Conservation (phyloP, 2,113 vertebrate genomes). For the Chaenocephalus aceratus region DNA sequence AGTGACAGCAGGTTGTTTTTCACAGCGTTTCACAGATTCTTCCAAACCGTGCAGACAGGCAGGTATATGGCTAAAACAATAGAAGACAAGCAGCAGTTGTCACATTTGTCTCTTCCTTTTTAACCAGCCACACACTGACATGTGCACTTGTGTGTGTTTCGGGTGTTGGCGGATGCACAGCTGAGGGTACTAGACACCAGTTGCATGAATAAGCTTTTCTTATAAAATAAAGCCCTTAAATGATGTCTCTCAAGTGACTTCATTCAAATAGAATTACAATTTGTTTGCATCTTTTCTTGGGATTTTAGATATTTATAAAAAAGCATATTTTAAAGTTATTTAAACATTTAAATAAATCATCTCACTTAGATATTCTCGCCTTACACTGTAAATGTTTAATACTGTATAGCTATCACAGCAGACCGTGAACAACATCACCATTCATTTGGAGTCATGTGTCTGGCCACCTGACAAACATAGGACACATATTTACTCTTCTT, state of each 20-base stretch:
- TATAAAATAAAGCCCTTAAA: neutral
- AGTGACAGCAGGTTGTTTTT: constrained; percentile 58
- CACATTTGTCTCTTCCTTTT: constrained; percentile 35
- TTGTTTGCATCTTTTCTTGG: neutral
- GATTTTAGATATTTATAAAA: neutral
- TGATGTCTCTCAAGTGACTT: neutral
- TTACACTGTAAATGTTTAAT: neutral
- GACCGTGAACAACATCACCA: neutral
- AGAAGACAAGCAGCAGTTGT: constrained; percentile 42
- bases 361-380: neutral
- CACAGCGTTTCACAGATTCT: constrained; percentile 49
- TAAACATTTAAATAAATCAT: neutral
- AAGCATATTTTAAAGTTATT: too few species aligned
- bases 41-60: constrained; percentile 44
- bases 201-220: constrained; percentile 7
- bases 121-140: constrained; percentile 24
- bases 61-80: constrained; percentile 62
- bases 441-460: neutral
- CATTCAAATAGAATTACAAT: neutral
- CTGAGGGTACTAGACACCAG: neutral
- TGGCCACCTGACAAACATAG: neutral
- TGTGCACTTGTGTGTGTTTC: constrained; percentile 3
- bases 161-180: neutral
- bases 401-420: neutral
- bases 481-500: constrained; percentile 18